Base-by-base conservation (phyloP, 1,140 invertebrate genomes). In the Mamestra configurata region DNA sequence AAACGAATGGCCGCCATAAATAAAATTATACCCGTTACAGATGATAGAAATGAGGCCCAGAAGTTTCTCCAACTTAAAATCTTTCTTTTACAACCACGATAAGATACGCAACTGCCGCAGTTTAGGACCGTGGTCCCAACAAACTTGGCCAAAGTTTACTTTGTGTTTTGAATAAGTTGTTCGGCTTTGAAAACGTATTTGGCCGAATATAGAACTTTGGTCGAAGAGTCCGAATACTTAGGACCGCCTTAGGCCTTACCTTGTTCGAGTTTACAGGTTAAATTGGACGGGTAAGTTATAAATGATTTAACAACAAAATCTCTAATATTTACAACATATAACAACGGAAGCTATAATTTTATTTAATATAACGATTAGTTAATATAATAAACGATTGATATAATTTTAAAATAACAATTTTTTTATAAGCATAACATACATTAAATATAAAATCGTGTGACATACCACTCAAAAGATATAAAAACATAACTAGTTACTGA, bases 31-130 rank as follows among this genome's bases (percentile, higher is more conserved):
- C 40, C 40, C 40, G 66, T 70, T 57, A 75, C 71, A 40, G 71
- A 55, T 59, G 71, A 75, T 75, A 43, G 71, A 75, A 66, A 75
- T 43, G 71, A 55, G n/a, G 37, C 31, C 51, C 71, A 59, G 18
- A 59, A 75, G 53, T 59, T 75, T 57, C 22, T 15, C 71, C 13
- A 75, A 75, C 71, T 75, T 57, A 46, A 75, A 71, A 75, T 75
- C 71, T 75, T 75, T 75, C 71, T 75, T 75, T 75, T 57, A 59
- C 71, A 59, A 75, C 71, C 53, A n/a, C 71, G 71, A 59, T 75
- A 75, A 75, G 71, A 75, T 75, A 75, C 53, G 71, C 71, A 57
- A 75, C 71, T 37, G 53, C 53, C 31, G n/a, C 49, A 40, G 51
- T 73, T 75, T 43, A 40, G 51, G 71, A 73, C 71, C 11, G 10